A percentile compares a stretch with the other conserved stretches of the same genome.
Conservation (phyloP, 2,888 invertebrate species). For the Polymixis lichenea region DNA sequence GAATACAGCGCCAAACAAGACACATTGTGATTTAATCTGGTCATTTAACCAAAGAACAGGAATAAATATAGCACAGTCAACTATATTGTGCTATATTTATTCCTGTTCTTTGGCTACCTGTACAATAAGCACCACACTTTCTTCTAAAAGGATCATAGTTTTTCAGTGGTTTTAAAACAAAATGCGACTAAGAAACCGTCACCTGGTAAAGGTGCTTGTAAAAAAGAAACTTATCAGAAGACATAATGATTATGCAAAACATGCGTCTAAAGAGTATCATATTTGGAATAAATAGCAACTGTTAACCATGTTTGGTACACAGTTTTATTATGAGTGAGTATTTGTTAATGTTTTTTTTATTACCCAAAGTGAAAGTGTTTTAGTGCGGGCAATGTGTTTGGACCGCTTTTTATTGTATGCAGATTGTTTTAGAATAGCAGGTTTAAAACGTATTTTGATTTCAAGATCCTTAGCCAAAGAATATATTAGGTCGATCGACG, state of each 20-base stretch:
- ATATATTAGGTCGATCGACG: background rate
- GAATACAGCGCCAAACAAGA: background rate
- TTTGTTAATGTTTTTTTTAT: slow-evolving; percentile 46
- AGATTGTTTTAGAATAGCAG: slow-evolving; percentile 14
- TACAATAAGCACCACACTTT: background rate
- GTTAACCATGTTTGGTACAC: slow-evolving; percentile 23
- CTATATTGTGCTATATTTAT: background rate
- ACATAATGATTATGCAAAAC: slow-evolving; percentile 16
- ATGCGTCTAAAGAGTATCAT: background rate
- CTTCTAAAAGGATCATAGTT: background rate
- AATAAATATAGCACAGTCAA: too few relatives aligned
- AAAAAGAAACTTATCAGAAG: background rate
- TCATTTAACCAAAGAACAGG: too few relatives aligned
- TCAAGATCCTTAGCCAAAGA: background rate
- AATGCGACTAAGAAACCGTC: background rate
- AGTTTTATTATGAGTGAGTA: slow-evolving; percentile 32
- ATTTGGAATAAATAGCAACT: background rate
- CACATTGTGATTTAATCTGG: background rate
- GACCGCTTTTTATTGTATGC: slow-evolving; percentile 24
- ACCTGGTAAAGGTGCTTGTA: background rate
- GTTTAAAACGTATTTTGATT: background rate
- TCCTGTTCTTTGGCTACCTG: background rate
- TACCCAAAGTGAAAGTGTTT: slow-evolving; percentile 49
- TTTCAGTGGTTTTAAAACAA: background rate
- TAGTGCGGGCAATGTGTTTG: slow-evolving; percentile 39